These are phyloP conservation scores for Ochotona curzoniae DNA, from an alignment of 2,113 vertebrate species.

Conservation along the genomic window DNA sequence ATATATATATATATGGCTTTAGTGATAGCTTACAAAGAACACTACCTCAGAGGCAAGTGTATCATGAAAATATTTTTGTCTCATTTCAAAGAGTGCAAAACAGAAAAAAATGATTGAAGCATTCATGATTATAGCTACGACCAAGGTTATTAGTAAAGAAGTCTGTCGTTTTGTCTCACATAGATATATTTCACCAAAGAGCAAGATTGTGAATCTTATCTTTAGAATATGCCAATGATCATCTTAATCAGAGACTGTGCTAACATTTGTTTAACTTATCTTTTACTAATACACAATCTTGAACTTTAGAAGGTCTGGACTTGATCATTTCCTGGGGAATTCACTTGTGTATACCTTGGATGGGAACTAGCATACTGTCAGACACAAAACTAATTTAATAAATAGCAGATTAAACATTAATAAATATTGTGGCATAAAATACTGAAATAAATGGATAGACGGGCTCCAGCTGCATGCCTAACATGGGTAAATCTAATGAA, in stretches of 20 bases:
- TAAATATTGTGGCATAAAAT: neutral
- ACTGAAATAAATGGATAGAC: conserved; percentile 14
- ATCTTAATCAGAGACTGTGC: neutral
- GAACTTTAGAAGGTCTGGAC: neutral
- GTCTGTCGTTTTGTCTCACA: no score
- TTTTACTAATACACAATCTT: neutral
- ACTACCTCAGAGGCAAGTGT: no score
- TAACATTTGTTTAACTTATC: neutral
- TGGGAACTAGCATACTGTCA: neutral
- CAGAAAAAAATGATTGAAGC: no score
- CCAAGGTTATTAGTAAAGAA: no score
- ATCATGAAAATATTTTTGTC: no score
- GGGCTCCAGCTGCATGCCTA: accelerated
- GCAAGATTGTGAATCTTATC: no score
- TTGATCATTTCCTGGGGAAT: neutral
- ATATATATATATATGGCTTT: no score
- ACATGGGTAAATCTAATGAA: neutral
- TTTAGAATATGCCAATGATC: neutral
- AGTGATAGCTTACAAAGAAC: no score
- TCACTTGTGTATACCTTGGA: neutral
- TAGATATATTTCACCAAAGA: no score
- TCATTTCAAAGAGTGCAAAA: no score
- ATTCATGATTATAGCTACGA: no score
- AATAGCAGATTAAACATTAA: neutral
- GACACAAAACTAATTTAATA: neutral